Base-by-base conservation (phyloP, 2,888 invertebrate genomes). In the Mesorhabditis sp. region DNA sequence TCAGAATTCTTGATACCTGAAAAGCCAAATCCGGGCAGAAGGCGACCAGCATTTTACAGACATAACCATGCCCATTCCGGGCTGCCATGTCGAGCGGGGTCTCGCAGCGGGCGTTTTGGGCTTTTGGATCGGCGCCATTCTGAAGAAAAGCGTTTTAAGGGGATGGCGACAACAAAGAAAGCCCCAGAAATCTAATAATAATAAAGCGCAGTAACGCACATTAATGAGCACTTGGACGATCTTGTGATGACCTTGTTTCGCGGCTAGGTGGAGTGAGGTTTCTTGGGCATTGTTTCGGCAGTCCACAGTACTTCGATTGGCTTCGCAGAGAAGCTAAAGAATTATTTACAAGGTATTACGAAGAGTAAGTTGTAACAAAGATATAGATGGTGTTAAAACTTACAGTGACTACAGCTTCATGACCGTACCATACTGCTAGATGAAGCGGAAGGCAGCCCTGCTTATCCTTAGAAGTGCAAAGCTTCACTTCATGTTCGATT, bases 51-150 rank as follows among this genome's bases (percentile, higher is more conserved):
- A 79, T 63, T 15, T 73, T 70, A 69, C 79, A 80, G 5, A 82
- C 79, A 13, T 70, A 70, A 4, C 72, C 73, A 67, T 77, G 78
- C 5, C 82, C 82, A 15, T 87, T 88, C 88, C 95, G 93, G 68
- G 94, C 93, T 6, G 96, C 95, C 73, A 97, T 90, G 87, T 97
- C 96, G 83, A 97, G 88, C 0, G 95, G 92, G 50, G 94, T 93
- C 87, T 95, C 95, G 68, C 93, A 92, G 43, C 82, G 76, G 3
- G 82, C 83, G 66, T 84, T 84, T n/a, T 80, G 70, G 10, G 79
- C 70, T 64, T 74, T 72, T 28, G 80, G 79, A 68, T 83, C 78
- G 0, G 79, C 80, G 61, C 75, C 75, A 65, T 78, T 79, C 81
- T 83, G 72, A 44, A 77, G 28, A 28, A 28, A 28, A 28, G 28